Evolutionary conservation across 2,797 vertebrate genomes (phyloP), one percentile per base, ranked within the genome.

Genomic region (Thripadectes ignobilis): DNA sequence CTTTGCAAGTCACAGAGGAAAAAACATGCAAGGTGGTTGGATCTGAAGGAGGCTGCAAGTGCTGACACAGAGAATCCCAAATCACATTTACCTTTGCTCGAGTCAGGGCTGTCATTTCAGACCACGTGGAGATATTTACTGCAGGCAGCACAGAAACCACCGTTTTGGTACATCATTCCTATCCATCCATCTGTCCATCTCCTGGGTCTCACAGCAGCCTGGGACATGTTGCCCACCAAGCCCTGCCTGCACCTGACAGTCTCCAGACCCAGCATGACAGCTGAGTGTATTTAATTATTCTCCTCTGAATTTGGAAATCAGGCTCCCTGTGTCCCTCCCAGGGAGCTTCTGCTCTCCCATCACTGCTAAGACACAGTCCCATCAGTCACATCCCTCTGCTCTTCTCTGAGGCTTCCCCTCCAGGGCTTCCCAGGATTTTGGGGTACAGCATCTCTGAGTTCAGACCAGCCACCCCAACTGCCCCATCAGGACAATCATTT

Each of bases 231-330:
- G 36, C 76, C 32, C 66, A 55, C 12, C 7, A 45, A 36, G 14
- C 12, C n/a, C 46, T 49, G 21, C 51, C 83, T 17, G 32, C 51
- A 65, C 21, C 30, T 3, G 0, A 26, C 21, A 76, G 39, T 3
- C 4, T 20, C 57, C 32, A 0, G 0, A 6, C 29, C 19, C 48
- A 55, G 23, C 18, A 61, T 0, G 0, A 46, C 24, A 32, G 4
- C 46, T 6, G 15, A 74, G 12, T 2, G 6, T 19, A 38, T 62
- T 76, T 46, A 36, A 65, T 65, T n/a, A 14, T 23, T 41, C 21
- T 17, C 41, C 30, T 24, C 38, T 52, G 36, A 46, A 62, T 48
- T 41, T n/a, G n/a, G n/a, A n/a, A n/a, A 45, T n/a, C 1, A 13
- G 61, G 24, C 15, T 89, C 59, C 17, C 29, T 26, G 9, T 51